Percentiles rank a stretch among this genome's conserved stretches.
Evolutionary conservation across 2,113 vertebrate species (phyloP).

Genomic region (Grantiella picta): DNA sequence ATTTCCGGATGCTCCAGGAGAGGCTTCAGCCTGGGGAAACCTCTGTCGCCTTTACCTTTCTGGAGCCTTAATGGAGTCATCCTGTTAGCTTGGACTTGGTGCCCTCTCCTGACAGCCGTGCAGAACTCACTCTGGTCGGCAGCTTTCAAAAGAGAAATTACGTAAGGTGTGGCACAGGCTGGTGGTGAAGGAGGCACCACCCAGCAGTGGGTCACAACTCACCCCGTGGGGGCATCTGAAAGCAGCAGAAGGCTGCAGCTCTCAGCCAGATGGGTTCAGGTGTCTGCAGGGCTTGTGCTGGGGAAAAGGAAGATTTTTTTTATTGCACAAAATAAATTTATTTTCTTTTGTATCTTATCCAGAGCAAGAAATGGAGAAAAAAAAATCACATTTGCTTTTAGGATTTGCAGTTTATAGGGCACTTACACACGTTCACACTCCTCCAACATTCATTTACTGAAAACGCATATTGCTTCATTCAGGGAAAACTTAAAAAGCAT

Average conservation of each 20-base stretch:
- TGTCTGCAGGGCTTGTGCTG: background rate
- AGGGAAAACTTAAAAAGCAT: background rate
- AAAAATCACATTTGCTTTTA: background rate
- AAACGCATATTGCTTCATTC: background rate
- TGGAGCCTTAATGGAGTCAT: background rate
- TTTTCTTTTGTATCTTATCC: background rate
- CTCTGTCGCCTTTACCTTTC: background rate
- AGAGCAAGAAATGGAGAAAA: background rate
- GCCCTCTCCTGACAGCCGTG: constrained; percentile 20
- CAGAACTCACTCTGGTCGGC: background rate
- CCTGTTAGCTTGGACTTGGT: background rate
- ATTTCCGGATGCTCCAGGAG: background rate
- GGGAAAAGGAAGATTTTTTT: background rate
- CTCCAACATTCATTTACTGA: background rate
- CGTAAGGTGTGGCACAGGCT: rapidly evolving
- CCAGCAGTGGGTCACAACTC: rapidly evolving
- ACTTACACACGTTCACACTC: background rate
- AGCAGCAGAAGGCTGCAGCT: background rate
- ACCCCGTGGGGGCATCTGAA: rapidly evolving
- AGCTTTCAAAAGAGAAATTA: background rate
- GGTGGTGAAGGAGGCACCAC: background rate
- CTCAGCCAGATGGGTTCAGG: background rate
- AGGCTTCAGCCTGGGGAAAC: background rate
- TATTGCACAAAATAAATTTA: background rate
- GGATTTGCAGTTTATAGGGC: background rate